A percentile compares a stretch with the other conserved stretches of the same genome.
phyloP scores from a whole-genome alignment of 2,113 vertebrate genomes.

The Epinephelus lanceolatus region DNA sequence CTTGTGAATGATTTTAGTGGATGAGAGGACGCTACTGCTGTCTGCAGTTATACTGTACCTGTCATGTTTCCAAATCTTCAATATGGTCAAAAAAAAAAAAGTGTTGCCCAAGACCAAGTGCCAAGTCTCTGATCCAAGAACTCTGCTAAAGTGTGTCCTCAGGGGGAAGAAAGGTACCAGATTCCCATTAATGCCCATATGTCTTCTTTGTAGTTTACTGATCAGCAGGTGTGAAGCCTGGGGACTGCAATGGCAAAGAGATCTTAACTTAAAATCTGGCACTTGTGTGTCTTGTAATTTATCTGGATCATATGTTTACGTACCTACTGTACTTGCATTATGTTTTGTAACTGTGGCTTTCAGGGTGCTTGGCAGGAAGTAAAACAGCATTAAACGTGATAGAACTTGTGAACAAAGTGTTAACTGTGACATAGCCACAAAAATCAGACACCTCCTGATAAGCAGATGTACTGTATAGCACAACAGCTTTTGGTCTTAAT shows the following conservation, averaged over 20 bases:
- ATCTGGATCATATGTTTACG: not conserved
- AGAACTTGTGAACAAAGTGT: not conserved
- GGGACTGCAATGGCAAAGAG: not conserved
- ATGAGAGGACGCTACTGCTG: not conserved
- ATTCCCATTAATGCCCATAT: not conserved
- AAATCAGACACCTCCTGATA: not conserved
- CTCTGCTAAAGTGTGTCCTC: not conserved
- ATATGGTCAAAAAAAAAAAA: not conserved
- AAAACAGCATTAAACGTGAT: not conserved
- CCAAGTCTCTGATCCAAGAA: not conserved
- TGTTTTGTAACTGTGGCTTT: not conserved
- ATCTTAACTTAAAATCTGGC: not conserved
- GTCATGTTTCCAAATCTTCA: not conserved
- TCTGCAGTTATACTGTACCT: not conserved
- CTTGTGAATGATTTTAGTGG: not conserved
- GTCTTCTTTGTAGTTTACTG: not conserved
- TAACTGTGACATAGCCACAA: not conserved
- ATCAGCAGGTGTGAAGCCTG: not conserved
- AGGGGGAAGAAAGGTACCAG: not conserved
- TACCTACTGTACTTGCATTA: not conserved
- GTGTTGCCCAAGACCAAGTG: not conserved
- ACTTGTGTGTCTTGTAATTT: not conserved
- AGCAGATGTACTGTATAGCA: not conserved
- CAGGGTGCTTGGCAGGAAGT: not conserved
- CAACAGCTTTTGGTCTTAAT: not conserved